Evolutionary conservation across 2,888 invertebrate species (phyloP), one percentile per base, ranked within the genome.

Genomic region (Dryocosmus kuriphilus): DNA sequence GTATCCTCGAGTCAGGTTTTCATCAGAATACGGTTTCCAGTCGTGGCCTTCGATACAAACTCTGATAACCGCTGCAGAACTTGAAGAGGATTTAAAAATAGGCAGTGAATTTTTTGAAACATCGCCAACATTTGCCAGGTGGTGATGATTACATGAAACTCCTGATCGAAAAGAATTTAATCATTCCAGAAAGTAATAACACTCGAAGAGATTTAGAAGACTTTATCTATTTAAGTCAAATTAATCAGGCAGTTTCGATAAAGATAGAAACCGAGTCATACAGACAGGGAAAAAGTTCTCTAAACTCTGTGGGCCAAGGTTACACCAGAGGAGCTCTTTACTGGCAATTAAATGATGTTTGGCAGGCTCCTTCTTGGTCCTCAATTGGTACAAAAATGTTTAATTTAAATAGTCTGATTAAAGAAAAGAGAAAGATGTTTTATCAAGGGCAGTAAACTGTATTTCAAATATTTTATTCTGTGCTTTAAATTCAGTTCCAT

Each of bases 261-360:
- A 97, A 97, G 91, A 93, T 95, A 4, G 95, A 98, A 92, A 96
- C 97, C 0, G 98, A 99, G 89, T 93, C 94, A 79, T 97, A 97
- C 90, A 93, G 97, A 51, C 95, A 95, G 86, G 93, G 92, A 83
- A 91, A 91, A 82, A 93, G 92, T 75, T 88, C 85, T 60, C 76
- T 93, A 11, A 91, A 93, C 82, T 87, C 88, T 27, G 80, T 90
- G n/a, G 94, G 95, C 0, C 91, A 93, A 85, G 96, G 96, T 7
- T 90, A 93, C 80, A 99, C 98, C 0, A 99, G 98, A 98, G 99
- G 99, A 0, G 98, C 98, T 0, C 93, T 99, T 76, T 99, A 98
- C 91, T 99, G 99, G 99, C 99, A 99, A 92, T 92, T 99, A 16
- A 99, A 99, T 90, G 99, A 99, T 90, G 96, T 99, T 46, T 99